Conservation (phyloP, 2,888 invertebrate genomes). For the Tanaodytes sp. region DNA sequence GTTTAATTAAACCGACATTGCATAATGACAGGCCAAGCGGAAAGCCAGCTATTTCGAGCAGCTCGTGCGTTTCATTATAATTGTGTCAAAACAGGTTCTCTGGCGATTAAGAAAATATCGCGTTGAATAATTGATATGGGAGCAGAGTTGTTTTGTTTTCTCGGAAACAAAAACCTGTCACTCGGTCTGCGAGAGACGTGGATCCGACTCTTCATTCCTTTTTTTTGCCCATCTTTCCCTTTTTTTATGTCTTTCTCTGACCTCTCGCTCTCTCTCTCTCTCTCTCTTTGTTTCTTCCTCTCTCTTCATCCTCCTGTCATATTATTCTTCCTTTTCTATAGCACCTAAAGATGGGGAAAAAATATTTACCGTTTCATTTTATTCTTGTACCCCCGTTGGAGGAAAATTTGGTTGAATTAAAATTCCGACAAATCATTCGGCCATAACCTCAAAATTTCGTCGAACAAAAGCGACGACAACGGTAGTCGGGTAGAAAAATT, state of each 20-base stretch:
- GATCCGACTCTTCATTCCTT: slow-evolving; percentile 17
- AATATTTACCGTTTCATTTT: too few species aligned
- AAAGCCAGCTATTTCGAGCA: slow-evolving; percentile 24
- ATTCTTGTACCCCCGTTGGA: background rate
- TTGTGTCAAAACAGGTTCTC: slow-evolving; percentile 48
- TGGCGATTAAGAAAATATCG: slow-evolving; percentile 43
- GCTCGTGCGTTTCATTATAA: slow-evolving; percentile 33
- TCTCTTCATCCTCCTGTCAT: background rate
- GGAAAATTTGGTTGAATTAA: slow-evolving; percentile 23
- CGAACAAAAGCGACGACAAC: background rate
- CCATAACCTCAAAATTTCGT: too few species aligned
- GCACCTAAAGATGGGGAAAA: too few species aligned
- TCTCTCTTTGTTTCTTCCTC: background rate
- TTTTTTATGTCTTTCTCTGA: too few species aligned
- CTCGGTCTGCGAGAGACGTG: slow-evolving; percentile 6
- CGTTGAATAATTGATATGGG: slow-evolving; percentile 48
- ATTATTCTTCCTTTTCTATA: too few species aligned
- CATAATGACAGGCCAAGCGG: slow-evolving; percentile 9
- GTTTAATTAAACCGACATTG: slow-evolving; percentile 17
- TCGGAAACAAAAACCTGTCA: slow-evolving; percentile 48
- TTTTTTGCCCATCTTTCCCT: too few species aligned
- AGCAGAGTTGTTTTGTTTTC: slow-evolving; percentile 36
- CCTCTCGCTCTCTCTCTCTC: too few species aligned
- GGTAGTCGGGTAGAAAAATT: slow-evolving; percentile 15
- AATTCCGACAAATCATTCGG: slow-evolving; percentile 28